Percentiles rank a stretch among this genome's conserved stretches.
Conservation (phyloP, 2,113 vertebrate genomes). For the Athene cunicularia region DNA sequence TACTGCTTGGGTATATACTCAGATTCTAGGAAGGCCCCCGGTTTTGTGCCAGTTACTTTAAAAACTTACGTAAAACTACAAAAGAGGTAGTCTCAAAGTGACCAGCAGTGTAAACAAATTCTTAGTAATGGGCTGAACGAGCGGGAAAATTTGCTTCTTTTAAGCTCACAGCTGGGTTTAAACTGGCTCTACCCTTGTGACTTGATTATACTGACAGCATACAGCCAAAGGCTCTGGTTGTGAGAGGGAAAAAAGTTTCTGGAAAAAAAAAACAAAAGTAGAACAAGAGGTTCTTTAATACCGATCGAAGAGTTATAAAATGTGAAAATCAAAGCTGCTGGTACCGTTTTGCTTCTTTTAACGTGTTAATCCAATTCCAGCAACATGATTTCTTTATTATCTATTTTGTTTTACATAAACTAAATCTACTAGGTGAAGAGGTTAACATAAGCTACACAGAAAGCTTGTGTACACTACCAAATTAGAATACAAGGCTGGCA, state of each 20-base stretch:
- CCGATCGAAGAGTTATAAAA: neutral
- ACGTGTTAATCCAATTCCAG: neutral
- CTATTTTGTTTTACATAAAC: neutral
- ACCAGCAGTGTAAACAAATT: neutral
- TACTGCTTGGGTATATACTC: rapidly evolving
- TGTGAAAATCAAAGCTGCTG: neutral
- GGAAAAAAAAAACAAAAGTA: neutral
- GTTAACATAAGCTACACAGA: neutral
- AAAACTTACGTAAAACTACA: neutral
- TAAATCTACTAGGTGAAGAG: neutral
- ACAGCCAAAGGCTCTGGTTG: neutral
- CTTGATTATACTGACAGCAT: neutral
- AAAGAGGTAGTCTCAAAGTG: neutral
- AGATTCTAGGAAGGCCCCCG: neutral
- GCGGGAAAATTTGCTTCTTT: neutral
- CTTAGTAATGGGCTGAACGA: neutral
- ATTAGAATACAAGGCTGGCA: neutral
- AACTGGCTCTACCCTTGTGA: neutral
- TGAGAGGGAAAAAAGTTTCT: neutral
- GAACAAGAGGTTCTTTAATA: neutral
- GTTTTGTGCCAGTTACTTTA: neutral
- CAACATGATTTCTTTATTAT: neutral
- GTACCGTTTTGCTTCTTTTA: neutral
- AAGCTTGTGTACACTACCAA: neutral
- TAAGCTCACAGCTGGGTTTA: neutral